Evolutionary conservation across 2,113 vertebrate genomes (phyloP).

Genomic region (Amblyornis subalaris): DNA sequence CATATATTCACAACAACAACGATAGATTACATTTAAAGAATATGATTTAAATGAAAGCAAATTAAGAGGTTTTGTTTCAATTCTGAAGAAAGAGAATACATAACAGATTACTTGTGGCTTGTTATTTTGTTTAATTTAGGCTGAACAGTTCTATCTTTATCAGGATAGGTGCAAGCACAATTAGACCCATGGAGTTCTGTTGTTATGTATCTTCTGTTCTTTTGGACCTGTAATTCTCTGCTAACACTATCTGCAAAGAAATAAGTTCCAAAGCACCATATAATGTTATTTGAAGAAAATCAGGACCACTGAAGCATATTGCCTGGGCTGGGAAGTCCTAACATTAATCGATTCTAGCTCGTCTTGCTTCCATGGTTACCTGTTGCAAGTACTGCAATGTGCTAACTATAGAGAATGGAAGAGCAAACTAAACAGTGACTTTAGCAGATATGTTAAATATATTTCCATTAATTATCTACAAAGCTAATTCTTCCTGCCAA

Average conservation of each 20-base stretch:
- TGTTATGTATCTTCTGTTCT: background rate
- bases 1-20: background rate
- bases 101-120: background rate
- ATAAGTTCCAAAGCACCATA: background rate
- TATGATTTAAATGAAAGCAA: background rate
- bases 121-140: background rate
- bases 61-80: background rate
- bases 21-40: background rate
- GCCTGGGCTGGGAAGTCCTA: background rate
- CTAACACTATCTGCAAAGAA: background rate
- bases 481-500: conserved; percentile 8
- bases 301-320: background rate
- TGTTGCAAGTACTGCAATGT: background rate
- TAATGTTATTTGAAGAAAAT: background rate
- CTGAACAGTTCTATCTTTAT: background rate
- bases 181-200: background rate
- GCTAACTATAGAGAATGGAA: background rate
- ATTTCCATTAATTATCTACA: background rate
- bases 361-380: background rate
- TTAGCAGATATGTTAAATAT: background rate
- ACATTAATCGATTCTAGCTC: background rate
- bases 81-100: background rate
- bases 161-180: background rate
- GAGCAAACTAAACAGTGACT: background rate
- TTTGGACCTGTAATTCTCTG: background rate